Evolutionary conservation across 1,140 invertebrate species (phyloP), one percentile per base, ranked within the genome.

Genomic region (Anagrus nilaparvatae): DNA sequence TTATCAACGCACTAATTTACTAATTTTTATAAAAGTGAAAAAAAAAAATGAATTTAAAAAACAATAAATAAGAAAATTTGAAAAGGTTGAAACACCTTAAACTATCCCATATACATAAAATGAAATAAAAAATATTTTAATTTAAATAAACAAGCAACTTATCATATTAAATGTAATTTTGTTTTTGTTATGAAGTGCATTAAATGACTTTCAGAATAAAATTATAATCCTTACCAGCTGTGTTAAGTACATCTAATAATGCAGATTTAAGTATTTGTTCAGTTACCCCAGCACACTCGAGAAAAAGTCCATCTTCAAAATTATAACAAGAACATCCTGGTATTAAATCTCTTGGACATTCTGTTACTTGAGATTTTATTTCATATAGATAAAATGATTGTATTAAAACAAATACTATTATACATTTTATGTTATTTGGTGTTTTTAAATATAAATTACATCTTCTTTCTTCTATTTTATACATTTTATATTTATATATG

Each of bases 301-400:
- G 70, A 67, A 87, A 89, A 36, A 92, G 73, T 20, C 86, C 87
- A 68, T 90, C 86, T 61, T 90, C 85, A 60, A 90, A 87, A 65
- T 85, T 84, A 70, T 90, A 91, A 65, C 89, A 93, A 1, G 86
- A 82, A 67, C 89, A 94, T 40, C 60, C 63, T 31, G 60, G 61
- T 37, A 67, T 67, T 19, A 52, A 53, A 45, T 67, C 66, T 9
- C 60, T 58, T 10, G 66, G 66, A 39, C 65, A 69, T 47, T 66
- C 58, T 20, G 57, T 55, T 16, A 49, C 39, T 44, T 51, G 46
- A 17, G 47, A 38, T 8, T 44, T 32, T 27, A 48, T 41, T 13
- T 40, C 45, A 20, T 14, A 32, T 17, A 44, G 35, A 9, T 49
- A 46, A 28, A 46, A 52, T 23, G 46, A 45, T 5, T 41, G 25